Percentiles rank a stretch among this genome's conserved stretches.
phyloP scores from a whole-genome alignment of 2,113 vertebrate species.

The Pachyramphus minor region DNA sequence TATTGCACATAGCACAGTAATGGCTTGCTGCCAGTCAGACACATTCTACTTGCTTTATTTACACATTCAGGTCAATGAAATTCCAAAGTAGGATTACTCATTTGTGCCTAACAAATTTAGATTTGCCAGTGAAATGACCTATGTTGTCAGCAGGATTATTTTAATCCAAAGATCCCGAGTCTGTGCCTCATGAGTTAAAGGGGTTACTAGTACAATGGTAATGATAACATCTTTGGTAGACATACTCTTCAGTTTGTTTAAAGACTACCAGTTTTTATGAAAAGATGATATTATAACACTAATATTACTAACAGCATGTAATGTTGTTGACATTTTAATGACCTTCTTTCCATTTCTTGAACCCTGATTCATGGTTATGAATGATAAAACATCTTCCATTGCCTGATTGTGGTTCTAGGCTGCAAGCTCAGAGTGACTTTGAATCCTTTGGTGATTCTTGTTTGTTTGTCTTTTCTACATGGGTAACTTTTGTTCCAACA shows the following conservation, averaged over 20 bases:
- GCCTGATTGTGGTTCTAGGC: neutral
- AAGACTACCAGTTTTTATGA: neutral
- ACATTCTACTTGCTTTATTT: conserved; percentile 42
- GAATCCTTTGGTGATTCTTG: neutral
- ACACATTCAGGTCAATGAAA: conserved; percentile 43
- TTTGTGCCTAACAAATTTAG: conserved; percentile 15
- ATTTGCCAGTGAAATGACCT: conserved; percentile 10
- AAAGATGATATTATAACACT: neutral
- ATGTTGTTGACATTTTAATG: neutral
- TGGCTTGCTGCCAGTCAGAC: conserved; percentile 37
- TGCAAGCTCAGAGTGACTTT: accelerated
- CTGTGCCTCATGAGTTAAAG: accelerated
- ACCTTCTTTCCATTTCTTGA: neutral
- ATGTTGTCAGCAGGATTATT: neutral
- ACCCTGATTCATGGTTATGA: neutral
- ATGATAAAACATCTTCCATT: neutral
- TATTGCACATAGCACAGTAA: neutral
- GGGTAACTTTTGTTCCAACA: neutral
- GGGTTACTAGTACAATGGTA: neutral
- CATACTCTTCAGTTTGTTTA: neutral
- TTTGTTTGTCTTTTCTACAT: neutral
- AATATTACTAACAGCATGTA: neutral
- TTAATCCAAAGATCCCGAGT: neutral
- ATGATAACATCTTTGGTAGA: neutral
- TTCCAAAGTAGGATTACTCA: conserved; percentile 18